Evolutionary conservation across 2,888 invertebrate species (phyloP).

Genomic region (Pterostichus madidus): DNA sequence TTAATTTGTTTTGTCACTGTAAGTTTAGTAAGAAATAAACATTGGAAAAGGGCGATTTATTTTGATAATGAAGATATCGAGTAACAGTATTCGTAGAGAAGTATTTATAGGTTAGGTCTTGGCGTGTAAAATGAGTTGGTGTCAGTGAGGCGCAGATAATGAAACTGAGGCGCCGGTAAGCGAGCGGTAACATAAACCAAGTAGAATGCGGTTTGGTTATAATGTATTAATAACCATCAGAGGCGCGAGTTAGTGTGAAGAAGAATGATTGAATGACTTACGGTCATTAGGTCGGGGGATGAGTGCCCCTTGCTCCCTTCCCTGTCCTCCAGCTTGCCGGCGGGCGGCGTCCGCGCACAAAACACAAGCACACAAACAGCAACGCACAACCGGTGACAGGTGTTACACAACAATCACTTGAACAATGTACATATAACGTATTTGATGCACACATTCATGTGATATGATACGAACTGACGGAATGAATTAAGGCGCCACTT

Average conservation of each 20-base stretch:
- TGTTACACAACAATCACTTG: conserved; percentile 67
- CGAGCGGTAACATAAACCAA: neutral
- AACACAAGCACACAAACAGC: conserved; percentile 36
- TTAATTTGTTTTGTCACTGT: neutral
- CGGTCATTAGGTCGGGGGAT: conserved; percentile 77
- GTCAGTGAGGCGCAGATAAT: conserved; percentile 2
- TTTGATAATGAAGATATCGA: conserved; percentile 6
- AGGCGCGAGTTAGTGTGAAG: conserved; percentile 56
- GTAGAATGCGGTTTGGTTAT: conserved; percentile 12
- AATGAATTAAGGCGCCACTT: conserved; percentile 67
- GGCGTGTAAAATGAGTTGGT: neutral
- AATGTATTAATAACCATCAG: conserved; percentile 28
- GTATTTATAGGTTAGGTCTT: conserved; percentile 29
- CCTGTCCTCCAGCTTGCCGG: conserved; percentile 76
- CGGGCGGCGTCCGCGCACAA: conserved; percentile 54
- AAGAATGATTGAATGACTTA: conserved; percentile 73
- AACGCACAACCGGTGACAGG: conserved; percentile 38
- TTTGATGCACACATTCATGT: conserved; percentile 75
- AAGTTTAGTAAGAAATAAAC: too few relatives aligned
- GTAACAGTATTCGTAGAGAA: conserved; percentile 5
- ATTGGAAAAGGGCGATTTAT: too few relatives aligned
- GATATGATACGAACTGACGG: conserved; percentile 78
- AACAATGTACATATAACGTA: conserved; percentile 46
- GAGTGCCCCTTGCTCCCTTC: conserved; percentile 77
- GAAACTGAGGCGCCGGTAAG: conserved; percentile 28